Evolutionary conservation across 1,140 invertebrate species (phyloP), one percentile per base, ranked within the genome.

Genomic region (Drosophila nikananu): DNA sequence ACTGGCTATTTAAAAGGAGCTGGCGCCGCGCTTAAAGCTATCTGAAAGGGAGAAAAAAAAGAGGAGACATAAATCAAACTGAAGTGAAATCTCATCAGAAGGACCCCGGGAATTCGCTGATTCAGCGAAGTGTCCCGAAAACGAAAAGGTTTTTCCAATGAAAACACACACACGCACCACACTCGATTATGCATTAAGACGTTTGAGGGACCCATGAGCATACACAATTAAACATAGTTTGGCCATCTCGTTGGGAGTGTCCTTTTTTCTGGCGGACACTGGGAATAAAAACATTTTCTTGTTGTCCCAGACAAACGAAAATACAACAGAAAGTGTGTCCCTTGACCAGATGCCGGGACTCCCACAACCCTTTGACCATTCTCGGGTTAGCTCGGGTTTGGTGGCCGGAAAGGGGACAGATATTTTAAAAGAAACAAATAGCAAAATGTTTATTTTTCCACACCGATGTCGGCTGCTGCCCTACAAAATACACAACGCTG

Each of bases 201-300:
- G 25, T 37, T 54, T 37, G 27, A 12, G 37, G 27, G 32, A 68
- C n/a, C 39, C 64, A 35, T 44, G n/a, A n/a, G 64, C 67, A 71
- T 65, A 67, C 44, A 70, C 66, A 70, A 65, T 70, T 71, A 71
- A 55, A 70, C 67, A 46, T 71, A 71, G 67, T 71, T 71, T 39
- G 30, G 23, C 27, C 35, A 30, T 46, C n/a, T 62, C 27, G 1
- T 17, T 32, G 19, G 25, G 37, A 37, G 30, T 37, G 61, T 30
- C 62, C 61, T 25, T 19, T 25, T 19, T 51, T 66, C 19, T 17
- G 2, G 23, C 23, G 67, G 27, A 44, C 37, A 54, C 63, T 68
- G 27, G 27, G 48, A 55, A 72, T 37, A 23, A 73, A 61, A 73
- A 72, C 44, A 55, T 52, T 73, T 73, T 73, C 52, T 41, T 72